Evolutionary conservation across 2,888 invertebrate genomes (phyloP).

Genomic region (Drosophila mercatorum): DNA sequence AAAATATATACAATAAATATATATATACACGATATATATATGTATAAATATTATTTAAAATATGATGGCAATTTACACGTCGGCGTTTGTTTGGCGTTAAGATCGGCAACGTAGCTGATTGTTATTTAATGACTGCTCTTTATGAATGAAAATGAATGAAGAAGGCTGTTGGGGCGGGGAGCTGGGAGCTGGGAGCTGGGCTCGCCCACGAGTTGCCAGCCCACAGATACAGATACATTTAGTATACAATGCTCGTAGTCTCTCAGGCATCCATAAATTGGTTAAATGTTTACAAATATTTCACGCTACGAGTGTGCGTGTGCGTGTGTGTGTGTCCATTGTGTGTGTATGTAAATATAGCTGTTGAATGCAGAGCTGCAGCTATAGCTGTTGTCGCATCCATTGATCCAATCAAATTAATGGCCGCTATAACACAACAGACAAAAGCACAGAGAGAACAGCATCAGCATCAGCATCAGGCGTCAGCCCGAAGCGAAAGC

Average conservation of each 20-base stretch:
- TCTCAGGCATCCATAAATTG: conserved; percentile 64
- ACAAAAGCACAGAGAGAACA: conserved; percentile 43
- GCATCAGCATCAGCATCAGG: conserved; percentile 11
- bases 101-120: conserved; percentile 69
- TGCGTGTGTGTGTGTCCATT: conserved; percentile 4
- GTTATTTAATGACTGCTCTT: conserved; percentile 76
- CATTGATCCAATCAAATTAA: conserved; percentile 78
- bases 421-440: conserved; percentile 63
- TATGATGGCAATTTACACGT: conserved; percentile 68
- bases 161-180: not conserved
- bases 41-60: conserved; percentile 35
- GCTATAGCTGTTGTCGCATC: conserved; percentile 65
- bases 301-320: conserved; percentile 40
- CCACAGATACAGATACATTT: conserved; percentile 26
- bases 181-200: not conserved
- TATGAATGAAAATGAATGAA: conserved; percentile 66
- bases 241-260: conserved; percentile 52
- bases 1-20: not conserved
- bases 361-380: conserved; percentile 30
- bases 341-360: conserved; percentile 20
- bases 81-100: conserved; percentile 75
- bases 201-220: conserved; percentile 54
- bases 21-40: conserved; percentile 25
- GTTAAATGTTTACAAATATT: conserved; percentile 76
- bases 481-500: conserved; percentile 49